Percentiles rank a stretch among this genome's conserved stretches.
phyloP scores from a whole-genome alignment of 2,113 vertebrate genomes.

The Morone saxatilis region DNA sequence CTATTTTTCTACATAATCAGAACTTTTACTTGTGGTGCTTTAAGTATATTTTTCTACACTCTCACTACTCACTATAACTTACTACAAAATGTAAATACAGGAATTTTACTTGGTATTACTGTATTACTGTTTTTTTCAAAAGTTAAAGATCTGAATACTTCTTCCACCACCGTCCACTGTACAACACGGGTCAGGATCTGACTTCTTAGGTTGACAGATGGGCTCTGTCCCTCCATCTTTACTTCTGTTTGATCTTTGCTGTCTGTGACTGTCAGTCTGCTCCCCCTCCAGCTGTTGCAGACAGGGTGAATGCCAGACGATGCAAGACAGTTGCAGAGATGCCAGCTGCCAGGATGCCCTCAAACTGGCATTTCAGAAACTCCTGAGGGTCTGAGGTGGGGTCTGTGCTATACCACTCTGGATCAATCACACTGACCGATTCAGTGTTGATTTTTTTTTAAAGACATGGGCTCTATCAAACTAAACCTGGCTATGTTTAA shows the following conservation, averaged over 20 bases:
- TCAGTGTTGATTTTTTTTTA: not conserved
- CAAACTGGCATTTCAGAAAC: conserved; percentile 37
- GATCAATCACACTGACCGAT: not conserved
- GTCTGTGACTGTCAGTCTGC: conserved; percentile 62
- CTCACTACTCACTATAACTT: too few species aligned
- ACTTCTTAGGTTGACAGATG: conserved; percentile 72
- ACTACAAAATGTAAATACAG: not conserved
- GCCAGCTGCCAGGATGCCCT: conserved; percentile 56
- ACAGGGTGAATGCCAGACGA: conserved; percentile 56
- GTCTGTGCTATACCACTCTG: not conserved
- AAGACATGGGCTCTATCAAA: not conserved
- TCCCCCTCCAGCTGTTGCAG: conserved; percentile 73
- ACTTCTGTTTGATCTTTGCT: conserved; percentile 72
- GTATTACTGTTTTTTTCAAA: not conserved
- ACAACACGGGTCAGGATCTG: conserved; percentile 27
- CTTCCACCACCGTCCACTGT: not conserved
- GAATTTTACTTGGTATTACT: too few species aligned
- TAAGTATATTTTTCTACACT: too few species aligned
- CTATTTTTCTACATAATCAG: not conserved
- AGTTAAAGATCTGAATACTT: not conserved
- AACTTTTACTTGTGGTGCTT: too few species aligned
- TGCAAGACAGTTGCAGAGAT: conserved; percentile 38
- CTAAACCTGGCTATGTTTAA: not conserved
- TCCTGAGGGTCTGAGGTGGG: not conserved
- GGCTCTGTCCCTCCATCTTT: conserved; percentile 70